Conservation (phyloP, 2,113 vertebrate species). For the Solea solea region DNA sequence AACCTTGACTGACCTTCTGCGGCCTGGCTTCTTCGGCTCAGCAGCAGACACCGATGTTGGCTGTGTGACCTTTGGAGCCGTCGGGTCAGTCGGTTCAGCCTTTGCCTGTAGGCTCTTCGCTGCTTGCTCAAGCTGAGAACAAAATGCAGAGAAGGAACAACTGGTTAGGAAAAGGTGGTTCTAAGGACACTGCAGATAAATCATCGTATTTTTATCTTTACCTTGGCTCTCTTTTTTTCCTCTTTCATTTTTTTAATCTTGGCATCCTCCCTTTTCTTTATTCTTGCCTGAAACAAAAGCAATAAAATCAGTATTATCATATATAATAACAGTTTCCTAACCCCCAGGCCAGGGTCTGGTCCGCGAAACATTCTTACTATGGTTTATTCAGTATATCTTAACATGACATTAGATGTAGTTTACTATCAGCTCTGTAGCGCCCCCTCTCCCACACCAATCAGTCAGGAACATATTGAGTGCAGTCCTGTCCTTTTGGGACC, state of each 20-base stretch:
- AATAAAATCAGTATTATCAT: constrained; percentile 20
- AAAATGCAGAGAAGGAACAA: not conserved
- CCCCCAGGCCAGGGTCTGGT: too few species aligned
- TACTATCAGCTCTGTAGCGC: too few species aligned
- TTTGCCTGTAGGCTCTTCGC: constrained; percentile 43
- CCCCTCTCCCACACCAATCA: too few species aligned
- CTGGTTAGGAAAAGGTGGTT: not conserved
- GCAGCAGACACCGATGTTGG: constrained; percentile 20
- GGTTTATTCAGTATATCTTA: too few species aligned
- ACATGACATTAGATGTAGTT: too few species aligned
- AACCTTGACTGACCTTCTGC: constrained; percentile 68
- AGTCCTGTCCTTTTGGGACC: too few species aligned
- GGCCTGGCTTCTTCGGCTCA: constrained; percentile 75
- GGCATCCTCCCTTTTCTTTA: constrained; percentile 88
- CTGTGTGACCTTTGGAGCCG: constrained; percentile 28
- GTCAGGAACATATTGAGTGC: too few species aligned
- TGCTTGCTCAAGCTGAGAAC: constrained; percentile 80
- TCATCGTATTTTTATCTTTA: constrained; percentile 47
- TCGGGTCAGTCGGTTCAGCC: constrained; percentile 36
- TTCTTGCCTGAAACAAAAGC: constrained; percentile 83
- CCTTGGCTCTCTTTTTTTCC: constrained; percentile 88
- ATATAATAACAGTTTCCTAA: not conserved
- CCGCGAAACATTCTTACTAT: too few species aligned
- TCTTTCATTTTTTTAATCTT: constrained; percentile 86
- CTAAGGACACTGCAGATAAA: not conserved